These are phyloP conservation scores for Lerema accius DNA, from an alignment of 1,140 invertebrate genomes.

Conservation along the genomic window DNA sequence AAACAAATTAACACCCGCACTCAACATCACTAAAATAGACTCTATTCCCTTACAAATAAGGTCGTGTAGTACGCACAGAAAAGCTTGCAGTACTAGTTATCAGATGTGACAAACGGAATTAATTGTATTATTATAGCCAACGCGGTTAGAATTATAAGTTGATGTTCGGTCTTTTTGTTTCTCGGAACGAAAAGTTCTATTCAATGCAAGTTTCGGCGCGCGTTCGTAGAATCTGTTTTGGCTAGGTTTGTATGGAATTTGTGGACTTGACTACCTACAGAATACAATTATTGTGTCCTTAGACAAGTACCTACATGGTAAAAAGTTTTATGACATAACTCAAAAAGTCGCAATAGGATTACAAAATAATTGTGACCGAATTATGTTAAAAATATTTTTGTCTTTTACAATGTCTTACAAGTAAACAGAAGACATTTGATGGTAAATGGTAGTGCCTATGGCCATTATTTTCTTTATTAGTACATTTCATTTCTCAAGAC, in stretches of 20 bases:
- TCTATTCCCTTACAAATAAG: constrained; percentile 39
- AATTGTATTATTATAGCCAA: constrained; percentile 78
- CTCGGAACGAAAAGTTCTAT: constrained; percentile 64
- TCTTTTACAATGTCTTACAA: no score
- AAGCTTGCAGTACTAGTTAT: constrained; percentile 49
- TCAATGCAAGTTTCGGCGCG: constrained; percentile 33
- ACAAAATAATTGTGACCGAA: no score
- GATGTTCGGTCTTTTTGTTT: constrained; percentile 67
- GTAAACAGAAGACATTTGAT: no score
- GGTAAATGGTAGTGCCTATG: no score
- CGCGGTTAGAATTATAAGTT: constrained; percentile 59
- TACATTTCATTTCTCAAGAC: no score
- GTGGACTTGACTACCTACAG: constrained; percentile 4
- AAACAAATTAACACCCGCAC: constrained; percentile 39
- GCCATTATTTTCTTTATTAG: no score
- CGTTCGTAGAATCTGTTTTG: constrained; percentile 8
- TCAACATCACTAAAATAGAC: constrained; percentile 34
- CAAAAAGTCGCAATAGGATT: no score
- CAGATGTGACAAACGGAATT: constrained; percentile 73
- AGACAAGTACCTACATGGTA: background rate
- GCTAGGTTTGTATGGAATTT: constrained; percentile 19
- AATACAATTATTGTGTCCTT: no score
- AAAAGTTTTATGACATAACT: no score
- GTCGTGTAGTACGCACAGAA: constrained; percentile 12
- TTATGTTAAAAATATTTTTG: no score